Conservation (phyloP, 2,113 vertebrate species). For the Peromyscus californicus region DNA sequence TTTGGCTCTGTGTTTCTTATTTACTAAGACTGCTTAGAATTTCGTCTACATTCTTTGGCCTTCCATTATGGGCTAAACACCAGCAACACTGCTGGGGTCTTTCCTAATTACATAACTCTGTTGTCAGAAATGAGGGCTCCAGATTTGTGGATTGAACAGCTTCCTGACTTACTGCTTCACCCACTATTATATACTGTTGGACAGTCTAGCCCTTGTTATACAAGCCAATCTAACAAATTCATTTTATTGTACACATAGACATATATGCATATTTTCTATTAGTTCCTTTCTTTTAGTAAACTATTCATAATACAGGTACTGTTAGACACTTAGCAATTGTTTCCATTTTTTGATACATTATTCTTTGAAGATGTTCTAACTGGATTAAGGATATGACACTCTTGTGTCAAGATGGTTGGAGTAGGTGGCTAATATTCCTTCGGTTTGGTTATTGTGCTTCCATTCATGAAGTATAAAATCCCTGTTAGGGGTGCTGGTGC, state of each 20-base stretch:
- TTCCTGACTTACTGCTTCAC: not conserved
- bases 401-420: not conserved
- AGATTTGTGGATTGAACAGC: not conserved
- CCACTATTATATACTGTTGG: no score
- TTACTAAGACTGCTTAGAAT: no score
- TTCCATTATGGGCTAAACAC: not conserved
- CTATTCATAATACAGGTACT: rapidly evolving
- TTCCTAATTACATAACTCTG: not conserved
- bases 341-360: not conserved
- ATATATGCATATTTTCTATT: not conserved
- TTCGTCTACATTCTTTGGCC: not conserved
- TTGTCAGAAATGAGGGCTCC: not conserved
- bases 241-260: not conserved
- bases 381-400: not conserved
- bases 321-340: not conserved
- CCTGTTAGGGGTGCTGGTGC: not conserved
- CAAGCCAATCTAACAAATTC: not conserved
- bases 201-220: not conserved
- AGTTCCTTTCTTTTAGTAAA: not conserved
- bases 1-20: no score
- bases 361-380: slow-evolving; percentile 4
- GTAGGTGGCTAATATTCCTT: not conserved
- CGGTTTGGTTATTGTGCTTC: not conserved
- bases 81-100: not conserved
- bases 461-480: not conserved